Percentiles rank a stretch among this genome's conserved stretches.
These are phyloP conservation scores for Furnarius figulus DNA, from an alignment of 2,113 vertebrate species.

Conservation along the genomic window DNA sequence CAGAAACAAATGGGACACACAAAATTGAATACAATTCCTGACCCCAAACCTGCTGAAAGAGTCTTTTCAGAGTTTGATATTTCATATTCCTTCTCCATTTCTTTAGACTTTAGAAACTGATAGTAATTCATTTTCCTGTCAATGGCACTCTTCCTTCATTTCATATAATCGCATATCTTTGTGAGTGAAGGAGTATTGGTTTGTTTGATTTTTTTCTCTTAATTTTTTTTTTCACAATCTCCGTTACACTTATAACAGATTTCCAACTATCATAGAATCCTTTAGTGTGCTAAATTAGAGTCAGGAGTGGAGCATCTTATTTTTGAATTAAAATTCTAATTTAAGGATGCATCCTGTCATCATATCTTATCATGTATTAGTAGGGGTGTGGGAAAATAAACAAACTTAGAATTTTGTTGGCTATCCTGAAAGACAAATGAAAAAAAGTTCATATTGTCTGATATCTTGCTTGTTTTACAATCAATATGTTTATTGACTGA, in stretches of 20 bases:
- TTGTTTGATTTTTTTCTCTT: background rate
- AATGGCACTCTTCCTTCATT: background rate
- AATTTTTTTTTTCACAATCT: background rate
- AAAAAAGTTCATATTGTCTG: constrained; percentile 9
- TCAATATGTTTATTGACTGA: constrained; percentile 47
- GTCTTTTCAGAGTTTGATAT: constrained; percentile 32
- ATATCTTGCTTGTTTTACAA: constrained; percentile 44
- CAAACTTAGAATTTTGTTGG: constrained; percentile 13
- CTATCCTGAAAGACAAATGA: constrained; percentile 10
- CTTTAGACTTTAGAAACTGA: background rate
- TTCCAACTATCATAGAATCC: background rate
- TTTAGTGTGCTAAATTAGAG: background rate
- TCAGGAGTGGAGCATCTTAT: background rate
- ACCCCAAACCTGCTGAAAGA: constrained; percentile 39
- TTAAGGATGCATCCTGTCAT: background rate
- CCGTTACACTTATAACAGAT: background rate
- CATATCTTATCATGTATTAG: background rate
- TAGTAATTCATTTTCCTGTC: constrained; percentile 2
- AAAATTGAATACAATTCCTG: background rate
- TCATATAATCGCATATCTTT: background rate
- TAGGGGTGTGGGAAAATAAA: background rate
- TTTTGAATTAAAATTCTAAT: background rate
- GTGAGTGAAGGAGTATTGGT: background rate
- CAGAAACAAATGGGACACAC: constrained; percentile 29
- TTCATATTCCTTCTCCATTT: background rate